Evolutionary conservation across 2,888 invertebrate genomes (phyloP).

Genomic region (Drosophila anceps): DNA sequence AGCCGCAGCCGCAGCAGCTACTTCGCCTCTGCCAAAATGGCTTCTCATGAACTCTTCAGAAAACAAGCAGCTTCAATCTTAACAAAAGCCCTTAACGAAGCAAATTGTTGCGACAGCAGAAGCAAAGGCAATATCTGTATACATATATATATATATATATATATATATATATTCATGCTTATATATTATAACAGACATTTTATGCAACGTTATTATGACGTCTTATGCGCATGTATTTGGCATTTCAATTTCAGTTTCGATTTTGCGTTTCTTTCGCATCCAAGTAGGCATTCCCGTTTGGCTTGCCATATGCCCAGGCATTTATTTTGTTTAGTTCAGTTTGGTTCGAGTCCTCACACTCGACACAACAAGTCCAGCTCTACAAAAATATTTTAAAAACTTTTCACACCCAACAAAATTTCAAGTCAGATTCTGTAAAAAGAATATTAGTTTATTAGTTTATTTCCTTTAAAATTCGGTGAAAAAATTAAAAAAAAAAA

Average conservation of each 20-base stretch:
- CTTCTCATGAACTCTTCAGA: constrained; percentile 10
- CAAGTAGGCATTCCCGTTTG: not conserved
- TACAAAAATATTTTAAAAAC: no score
- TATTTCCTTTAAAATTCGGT: no score
- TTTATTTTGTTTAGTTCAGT: not conserved
- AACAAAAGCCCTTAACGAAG: constrained; percentile 6
- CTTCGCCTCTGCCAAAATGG: constrained; percentile 17
- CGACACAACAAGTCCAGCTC: not conserved
- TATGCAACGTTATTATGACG: not conserved
- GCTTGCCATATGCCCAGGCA: not conserved
- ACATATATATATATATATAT: not conserved
- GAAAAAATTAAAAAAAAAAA: no score
- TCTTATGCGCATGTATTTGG: not conserved
- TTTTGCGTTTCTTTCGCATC: not conserved
- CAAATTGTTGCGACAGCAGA: not conserved
- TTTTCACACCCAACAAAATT: no score
- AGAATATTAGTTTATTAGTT: no score
- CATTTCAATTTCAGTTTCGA: not conserved
- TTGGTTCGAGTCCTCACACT: not conserved
- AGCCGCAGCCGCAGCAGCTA: constrained; percentile 29
- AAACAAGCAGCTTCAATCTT: not conserved
- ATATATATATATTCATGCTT: not conserved
- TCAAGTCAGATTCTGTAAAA: no score
- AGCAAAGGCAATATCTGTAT: not conserved
- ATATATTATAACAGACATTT: not conserved